Conservation (phyloP, 2,113 vertebrate species). For the Orthonyx spaldingii region DNA sequence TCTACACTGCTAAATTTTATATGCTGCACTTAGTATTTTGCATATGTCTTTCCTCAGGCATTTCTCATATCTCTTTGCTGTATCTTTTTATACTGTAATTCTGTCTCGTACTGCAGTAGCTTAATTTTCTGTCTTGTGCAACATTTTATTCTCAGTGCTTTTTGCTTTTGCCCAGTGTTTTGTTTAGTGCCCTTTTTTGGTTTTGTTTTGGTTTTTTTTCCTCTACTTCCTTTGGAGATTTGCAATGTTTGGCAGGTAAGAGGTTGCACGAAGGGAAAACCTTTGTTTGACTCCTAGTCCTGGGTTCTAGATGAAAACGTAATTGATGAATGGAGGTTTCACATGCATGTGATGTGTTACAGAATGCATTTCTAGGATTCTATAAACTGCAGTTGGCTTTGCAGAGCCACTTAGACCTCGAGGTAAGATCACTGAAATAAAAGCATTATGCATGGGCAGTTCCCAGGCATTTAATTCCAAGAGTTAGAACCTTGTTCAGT, state of each 20-base stretch:
- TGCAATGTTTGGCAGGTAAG: neutral
- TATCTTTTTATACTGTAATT: neutral
- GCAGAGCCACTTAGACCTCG: neutral
- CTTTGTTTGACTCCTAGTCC: neutral
- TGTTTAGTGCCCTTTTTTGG: neutral
- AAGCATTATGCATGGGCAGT: neutral
- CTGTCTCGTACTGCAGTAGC: neutral
- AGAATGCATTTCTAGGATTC: neutral
- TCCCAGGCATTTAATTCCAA: neutral
- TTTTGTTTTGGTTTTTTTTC: neutral
- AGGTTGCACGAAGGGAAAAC: neutral
- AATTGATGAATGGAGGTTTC: neutral
- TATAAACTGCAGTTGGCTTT: neutral
- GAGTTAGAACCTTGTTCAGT: neutral
- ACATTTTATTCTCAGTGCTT: neutral
- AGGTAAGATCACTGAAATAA: neutral
- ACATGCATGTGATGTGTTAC: neutral
- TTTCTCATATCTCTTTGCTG: neutral
- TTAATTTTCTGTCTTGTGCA: neutral
- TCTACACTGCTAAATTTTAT: neutral
- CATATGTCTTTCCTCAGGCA: neutral
- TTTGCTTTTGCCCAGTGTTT: neutral
- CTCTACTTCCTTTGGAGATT: neutral
- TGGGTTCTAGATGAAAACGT: neutral
- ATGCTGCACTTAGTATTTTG: neutral